These are phyloP conservation scores for Cephus spinipes DNA, from an alignment of 2,888 invertebrate species.

Conservation along the genomic window DNA sequence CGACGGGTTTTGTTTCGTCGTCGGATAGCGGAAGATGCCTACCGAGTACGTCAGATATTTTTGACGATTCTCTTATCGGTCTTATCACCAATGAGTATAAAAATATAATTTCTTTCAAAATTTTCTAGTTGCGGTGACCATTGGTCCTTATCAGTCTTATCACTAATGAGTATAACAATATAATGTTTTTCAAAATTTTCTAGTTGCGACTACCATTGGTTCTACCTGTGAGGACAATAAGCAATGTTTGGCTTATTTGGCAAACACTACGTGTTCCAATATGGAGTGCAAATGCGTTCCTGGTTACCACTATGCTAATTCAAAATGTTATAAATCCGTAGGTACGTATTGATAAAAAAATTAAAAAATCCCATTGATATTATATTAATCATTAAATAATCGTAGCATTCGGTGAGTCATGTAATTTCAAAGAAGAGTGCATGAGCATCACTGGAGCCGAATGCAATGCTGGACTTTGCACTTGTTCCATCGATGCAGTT, in stretches of 20 bases:
- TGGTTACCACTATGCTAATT: conserved; percentile 34
- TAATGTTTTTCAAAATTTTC: too few relatives aligned
- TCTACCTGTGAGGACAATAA: conserved; percentile 34
- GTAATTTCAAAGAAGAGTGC: conserved; percentile 40
- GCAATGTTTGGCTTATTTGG: conserved; percentile 35
- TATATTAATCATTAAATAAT: background rate
- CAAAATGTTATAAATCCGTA: conserved; percentile 33
- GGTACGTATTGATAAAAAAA: conserved; percentile 29
- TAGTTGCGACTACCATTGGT: conserved; percentile 17
- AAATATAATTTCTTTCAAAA: background rate
- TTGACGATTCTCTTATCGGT: background rate
- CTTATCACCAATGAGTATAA: background rate
- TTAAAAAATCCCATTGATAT: background rate
- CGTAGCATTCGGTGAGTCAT: conserved; percentile 32
- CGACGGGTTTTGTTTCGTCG: conserved; percentile 30
- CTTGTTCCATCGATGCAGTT: conserved; percentile 28
- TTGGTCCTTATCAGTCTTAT: conserved; percentile 14
- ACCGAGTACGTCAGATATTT: conserved; percentile 30
- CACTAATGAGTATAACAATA: too few relatives aligned
- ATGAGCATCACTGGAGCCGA: conserved; percentile 27
- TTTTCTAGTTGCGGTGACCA: conserved; percentile 3
- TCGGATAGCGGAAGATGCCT: conserved; percentile 32
- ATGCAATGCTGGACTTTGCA: conserved; percentile 36
- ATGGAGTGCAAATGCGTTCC: conserved; percentile 44
- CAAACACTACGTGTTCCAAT: conserved; percentile 36